phyloP scores from a whole-genome alignment of 2,797 vertebrate species.

The Cyclopterus lumpus region DNA sequence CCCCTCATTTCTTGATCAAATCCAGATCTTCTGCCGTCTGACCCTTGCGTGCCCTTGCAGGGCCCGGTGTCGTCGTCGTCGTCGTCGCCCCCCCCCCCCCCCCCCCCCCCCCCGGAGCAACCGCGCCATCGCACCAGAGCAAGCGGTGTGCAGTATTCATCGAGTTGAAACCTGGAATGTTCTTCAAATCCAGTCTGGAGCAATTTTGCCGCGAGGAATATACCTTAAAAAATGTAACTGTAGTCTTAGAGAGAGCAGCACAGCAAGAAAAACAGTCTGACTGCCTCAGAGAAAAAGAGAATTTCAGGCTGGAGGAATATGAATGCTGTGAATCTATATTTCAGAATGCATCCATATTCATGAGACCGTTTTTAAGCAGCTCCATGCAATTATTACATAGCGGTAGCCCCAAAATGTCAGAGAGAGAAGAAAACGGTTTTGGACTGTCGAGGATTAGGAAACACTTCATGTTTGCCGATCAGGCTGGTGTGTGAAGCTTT shows the following conservation, averaged over 20 bases:
- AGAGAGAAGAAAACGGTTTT: slow-evolving; percentile 37
- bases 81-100: slow-evolving; percentile 26
- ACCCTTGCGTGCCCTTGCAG: slow-evolving; percentile 63
- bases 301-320: slow-evolving; percentile 15
- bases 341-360: slow-evolving; percentile 50
- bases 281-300: slow-evolving; percentile 13
- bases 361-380: slow-evolving; percentile 31
- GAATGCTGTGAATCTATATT: slow-evolving; percentile 19
- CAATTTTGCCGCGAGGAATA: slow-evolving; percentile 21
- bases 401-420: slow-evolving; percentile 51
- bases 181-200: slow-evolving; percentile 22
- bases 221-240: slow-evolving; percentile 36
- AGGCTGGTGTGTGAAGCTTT: slow-evolving; percentile 41
- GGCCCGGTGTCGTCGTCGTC: slow-evolving; percentile 25
- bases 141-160: slow-evolving; percentile 30
- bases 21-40: slow-evolving; percentile 75
- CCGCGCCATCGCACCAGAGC: slow-evolving; percentile 15
- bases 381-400: slow-evolving; percentile 42
- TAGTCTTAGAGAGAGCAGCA: slow-evolving; percentile 11
- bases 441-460: slow-evolving; percentile 51
- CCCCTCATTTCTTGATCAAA: slow-evolving; percentile 61
- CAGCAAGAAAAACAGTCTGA: slow-evolving; percentile 16
- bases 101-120: slow-evolving; percentile 22
- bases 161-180: slow-evolving; percentile 7
- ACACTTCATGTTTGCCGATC: slow-evolving; percentile 44